Conservation (phyloP, 2,113 vertebrate species). For the Cairina moschata region DNA sequence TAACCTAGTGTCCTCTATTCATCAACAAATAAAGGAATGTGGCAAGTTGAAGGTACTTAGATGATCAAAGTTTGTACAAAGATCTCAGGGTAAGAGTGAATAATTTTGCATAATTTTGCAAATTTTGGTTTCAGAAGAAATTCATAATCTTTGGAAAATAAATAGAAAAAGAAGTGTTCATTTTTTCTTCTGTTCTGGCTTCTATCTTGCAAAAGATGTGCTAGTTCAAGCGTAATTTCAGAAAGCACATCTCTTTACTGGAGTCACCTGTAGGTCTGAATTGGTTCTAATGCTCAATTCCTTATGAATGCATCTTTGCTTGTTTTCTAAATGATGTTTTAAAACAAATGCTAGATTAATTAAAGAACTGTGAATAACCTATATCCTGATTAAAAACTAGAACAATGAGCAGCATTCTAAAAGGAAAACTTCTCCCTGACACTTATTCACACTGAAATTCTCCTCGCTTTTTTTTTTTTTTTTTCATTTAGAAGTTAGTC, state of each 20-base stretch:
- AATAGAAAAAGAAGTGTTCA: not conserved
- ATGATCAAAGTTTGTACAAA: not conserved
- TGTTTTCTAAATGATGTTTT: not conserved
- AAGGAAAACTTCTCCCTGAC: not conserved
- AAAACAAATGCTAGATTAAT: not conserved
- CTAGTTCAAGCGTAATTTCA: not conserved
- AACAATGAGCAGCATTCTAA: not conserved
- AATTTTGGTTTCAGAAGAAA: not conserved
- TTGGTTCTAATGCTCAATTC: not conserved
- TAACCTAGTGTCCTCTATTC: not conserved
- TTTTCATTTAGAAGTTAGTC: not conserved
- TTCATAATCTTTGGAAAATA: not conserved
- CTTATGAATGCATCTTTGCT: not conserved
- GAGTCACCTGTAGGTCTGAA: not conserved
- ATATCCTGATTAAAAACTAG: not conserved
- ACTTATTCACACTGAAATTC: not conserved
- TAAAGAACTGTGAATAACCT: not conserved
- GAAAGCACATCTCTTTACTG: not conserved
- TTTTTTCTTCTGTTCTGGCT: not conserved
- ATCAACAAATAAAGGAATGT: not conserved
- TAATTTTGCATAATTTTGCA: not conserved
- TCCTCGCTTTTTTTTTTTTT: not conserved
- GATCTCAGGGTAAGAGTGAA: not conserved
- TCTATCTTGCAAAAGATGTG: not conserved
- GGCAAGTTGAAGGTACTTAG: not conserved